Conservation (phyloP, 2,888 invertebrate genomes). For the Aleiodes alternator region DNA sequence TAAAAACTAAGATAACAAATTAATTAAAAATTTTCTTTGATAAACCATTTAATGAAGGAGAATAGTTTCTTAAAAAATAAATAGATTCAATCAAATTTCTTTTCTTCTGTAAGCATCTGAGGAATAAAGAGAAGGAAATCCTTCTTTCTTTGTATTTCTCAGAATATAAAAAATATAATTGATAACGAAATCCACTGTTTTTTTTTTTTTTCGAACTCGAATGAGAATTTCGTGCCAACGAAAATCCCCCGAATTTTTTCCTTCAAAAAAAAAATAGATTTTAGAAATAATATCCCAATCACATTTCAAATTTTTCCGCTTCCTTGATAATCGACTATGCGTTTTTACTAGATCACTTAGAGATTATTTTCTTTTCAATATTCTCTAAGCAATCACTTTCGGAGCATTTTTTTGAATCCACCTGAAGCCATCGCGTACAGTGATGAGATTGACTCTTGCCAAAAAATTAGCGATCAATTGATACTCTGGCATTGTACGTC, state of each 20-base stretch:
- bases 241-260: conserved; percentile 18
- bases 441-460: conserved; percentile 79
- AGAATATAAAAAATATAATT: conserved; percentile 67
- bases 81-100: conserved; percentile 38
- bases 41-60: conserved; percentile 56
- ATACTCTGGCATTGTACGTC: conserved; percentile 84
- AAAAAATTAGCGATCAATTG: conserved; percentile 84
- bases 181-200: conserved; percentile 42
- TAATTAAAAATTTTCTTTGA: conserved; percentile 49
- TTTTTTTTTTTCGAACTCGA: conserved; percentile 37
- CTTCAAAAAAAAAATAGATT: not conserved
- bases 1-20: conserved; percentile 50
- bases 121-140: conserved; percentile 11
- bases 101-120: conserved; percentile 17
- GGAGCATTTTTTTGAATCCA: conserved; percentile 79
- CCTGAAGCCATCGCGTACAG: conserved; percentile 79
- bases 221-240: conserved; percentile 27
- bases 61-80: conserved; percentile 37
- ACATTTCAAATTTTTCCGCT: not conserved
- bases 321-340: conserved; percentile 6
- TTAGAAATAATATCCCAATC: not conserved
- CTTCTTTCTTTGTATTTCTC: conserved; percentile 54
- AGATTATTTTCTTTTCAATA: not conserved
- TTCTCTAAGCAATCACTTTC: conserved; percentile 29
- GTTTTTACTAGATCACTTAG: conserved; percentile 8